Percentiles rank a stretch among this genome's conserved stretches.
phyloP scores from a whole-genome alignment of 2,797 vertebrate species.

The Luscinia luscinia region DNA sequence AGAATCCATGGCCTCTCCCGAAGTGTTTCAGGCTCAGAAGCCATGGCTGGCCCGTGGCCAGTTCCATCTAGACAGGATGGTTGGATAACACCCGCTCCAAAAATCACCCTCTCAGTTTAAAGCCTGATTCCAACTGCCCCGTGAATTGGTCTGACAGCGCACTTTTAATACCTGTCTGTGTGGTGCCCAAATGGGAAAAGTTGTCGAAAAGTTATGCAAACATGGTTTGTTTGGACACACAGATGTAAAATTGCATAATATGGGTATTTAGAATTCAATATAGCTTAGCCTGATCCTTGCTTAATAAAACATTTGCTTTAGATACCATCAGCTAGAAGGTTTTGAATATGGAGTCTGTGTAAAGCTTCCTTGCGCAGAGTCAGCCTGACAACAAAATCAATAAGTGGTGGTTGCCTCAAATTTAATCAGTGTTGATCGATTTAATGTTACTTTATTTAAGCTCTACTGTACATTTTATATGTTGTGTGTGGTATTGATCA shows the following conservation, averaged over 20 bases:
- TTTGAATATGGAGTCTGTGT: background rate
- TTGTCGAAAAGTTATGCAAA: background rate
- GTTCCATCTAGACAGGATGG: background rate
- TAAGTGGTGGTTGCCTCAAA: constrained; percentile 24
- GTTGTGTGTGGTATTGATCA: background rate
- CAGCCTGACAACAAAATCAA: constrained; percentile 25
- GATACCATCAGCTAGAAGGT: background rate
- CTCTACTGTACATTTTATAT: background rate
- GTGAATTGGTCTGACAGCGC: background rate
- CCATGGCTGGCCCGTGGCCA: background rate
- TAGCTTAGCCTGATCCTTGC: background rate
- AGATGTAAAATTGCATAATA: background rate
- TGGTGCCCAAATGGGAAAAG: background rate
- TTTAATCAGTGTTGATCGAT: constrained; percentile 51
- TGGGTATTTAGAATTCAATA: background rate
- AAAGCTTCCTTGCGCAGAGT: background rate
- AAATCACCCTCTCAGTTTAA: background rate
- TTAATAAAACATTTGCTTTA: constrained; percentile 4
- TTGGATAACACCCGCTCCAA: background rate
- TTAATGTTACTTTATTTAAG: constrained; percentile 42
- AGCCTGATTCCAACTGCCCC: background rate
- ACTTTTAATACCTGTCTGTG: background rate
- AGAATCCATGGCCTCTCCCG: background rate
- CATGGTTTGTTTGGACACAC: background rate
- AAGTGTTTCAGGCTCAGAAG: background rate